Base-by-base conservation (phyloP, 2,888 invertebrate species). In the Sminthurinus aureus region DNA sequence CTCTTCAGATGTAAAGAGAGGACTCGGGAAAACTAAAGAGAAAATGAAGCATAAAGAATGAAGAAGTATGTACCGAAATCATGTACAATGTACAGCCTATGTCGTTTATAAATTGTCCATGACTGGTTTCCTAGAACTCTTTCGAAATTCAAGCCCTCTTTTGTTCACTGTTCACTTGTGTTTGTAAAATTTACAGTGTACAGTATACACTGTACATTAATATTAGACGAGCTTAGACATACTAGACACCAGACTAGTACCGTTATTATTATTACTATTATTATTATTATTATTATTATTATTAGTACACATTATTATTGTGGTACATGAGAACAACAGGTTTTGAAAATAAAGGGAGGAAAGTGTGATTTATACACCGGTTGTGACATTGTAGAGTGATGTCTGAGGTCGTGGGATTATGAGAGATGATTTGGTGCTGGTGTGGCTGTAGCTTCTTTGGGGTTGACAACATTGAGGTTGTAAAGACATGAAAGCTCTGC, bases 401-500 rank as follows among this genome's bases (percentile, higher is more conserved):
- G 87, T 87, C 20, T 86, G 86, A 2, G 84, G 86, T 64, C 86
- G 84, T 3, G 86, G 85, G 66, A 87, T 80, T 83, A 88, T 83
- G 0, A 83, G 79, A 12, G 87, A 87, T 13, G 87, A 86, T 75
- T 88, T 88, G 69, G 87, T 88, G 13, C 85, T 86, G 69, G 85
- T 85, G 74, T 84, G 81, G 73, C 84, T 85, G 74, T 85, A 85
- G 66, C 86, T 80, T 64, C 85, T 84, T 8, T 85, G 85, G 0
- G 86, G 85, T 74, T 85, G 82, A 75, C 87, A 87, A 50, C 88
- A 87, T 69, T 82, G 83, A 1, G 88, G 87, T 11, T 86, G 78
- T 0, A 88, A 77, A 2, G 87, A 85, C n/a, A 82, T 85, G 80
- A 88, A 88, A 15, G 87, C 87, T 77, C 87, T n/a, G 58, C 88